Evolutionary conservation across 2,113 vertebrate genomes (phyloP).

Genomic region (Pavo muticus): DNA sequence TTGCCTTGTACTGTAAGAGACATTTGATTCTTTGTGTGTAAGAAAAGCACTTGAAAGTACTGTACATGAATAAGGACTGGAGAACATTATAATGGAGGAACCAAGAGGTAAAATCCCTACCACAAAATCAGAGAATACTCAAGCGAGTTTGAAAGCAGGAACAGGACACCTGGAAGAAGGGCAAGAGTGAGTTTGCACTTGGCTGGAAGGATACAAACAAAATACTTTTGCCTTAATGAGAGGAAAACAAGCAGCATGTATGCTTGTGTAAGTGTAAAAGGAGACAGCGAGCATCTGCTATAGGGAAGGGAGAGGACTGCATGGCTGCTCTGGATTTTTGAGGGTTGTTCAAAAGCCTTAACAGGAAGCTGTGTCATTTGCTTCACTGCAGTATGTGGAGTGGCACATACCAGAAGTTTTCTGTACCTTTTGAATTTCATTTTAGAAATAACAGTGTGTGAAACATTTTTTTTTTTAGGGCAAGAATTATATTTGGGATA

Average conservation of each 20-base stretch:
- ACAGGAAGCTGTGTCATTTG: slow-evolving; percentile 12
- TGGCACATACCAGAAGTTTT: not conserved
- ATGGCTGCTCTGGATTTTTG: not conserved
- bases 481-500: not conserved
- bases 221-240: not conserved
- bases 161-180: too few relatives aligned
- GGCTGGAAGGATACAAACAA: not conserved
- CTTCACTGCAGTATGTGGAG: not conserved
- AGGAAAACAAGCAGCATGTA: not conserved
- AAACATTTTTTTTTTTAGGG: not conserved
- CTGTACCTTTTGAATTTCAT: slow-evolving; percentile 11
- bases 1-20: not conserved
- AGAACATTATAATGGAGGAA: not conserved
- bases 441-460: not conserved
- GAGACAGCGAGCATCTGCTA: not conserved
- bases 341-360: not conserved
- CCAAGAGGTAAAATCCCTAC: too few relatives aligned
- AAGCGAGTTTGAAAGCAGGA: not conserved
- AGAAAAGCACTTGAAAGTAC: not conserved
- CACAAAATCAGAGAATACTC: not conserved
- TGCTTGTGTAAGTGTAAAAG: slow-evolving; percentile 14
- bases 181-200: not conserved
- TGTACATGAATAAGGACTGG: not conserved
- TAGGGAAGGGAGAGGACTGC: slow-evolving; percentile 28
- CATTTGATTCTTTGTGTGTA: not conserved